phyloP scores from a whole-genome alignment of 2,888 invertebrate species.

The Eupeodes latifasciatus region DNA sequence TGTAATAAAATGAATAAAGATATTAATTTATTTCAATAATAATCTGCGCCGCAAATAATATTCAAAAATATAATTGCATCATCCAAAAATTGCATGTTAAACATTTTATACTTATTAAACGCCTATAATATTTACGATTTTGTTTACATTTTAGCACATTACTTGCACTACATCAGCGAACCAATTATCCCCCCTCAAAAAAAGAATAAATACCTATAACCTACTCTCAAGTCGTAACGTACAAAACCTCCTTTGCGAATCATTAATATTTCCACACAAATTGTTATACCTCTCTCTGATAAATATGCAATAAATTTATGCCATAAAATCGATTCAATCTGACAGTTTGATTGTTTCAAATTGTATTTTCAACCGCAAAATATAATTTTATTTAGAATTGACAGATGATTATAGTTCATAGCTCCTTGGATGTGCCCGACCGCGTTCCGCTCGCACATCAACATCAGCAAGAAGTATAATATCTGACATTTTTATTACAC shows the following conservation, averaged over 20 bases:
- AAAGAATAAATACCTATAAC: not conserved
- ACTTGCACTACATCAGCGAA: conserved; percentile 37
- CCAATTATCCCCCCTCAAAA: conserved; percentile 6
- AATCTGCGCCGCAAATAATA: not conserved
- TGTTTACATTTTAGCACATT: conserved; percentile 57
- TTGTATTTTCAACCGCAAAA: not conserved
- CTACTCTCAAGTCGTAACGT: not conserved
- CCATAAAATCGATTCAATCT: conserved; percentile 41
- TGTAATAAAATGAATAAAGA: no score
- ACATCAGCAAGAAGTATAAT: not conserved
- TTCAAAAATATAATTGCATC: not conserved
- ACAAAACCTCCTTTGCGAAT: not conserved
- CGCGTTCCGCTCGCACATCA: not conserved
- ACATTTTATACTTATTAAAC: not conserved
- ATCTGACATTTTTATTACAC: conserved; percentile 36
- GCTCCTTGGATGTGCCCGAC: not conserved
- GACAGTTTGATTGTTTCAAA: conserved; percentile 49
- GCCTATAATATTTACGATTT: conserved; percentile 42
- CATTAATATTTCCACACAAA: conserved; percentile 30
- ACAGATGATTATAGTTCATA: not conserved
- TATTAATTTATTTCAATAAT: no score
- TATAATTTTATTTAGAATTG: conserved; percentile 8
- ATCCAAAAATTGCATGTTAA: conserved; percentile 18
- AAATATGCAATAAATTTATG: conserved; percentile 45
- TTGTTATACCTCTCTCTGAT: conserved; percentile 33